Evolutionary conservation across 2,797 vertebrate species (phyloP), one percentile per base, ranked within the genome.

Genomic region (Acrocephalus scirpaceus): DNA sequence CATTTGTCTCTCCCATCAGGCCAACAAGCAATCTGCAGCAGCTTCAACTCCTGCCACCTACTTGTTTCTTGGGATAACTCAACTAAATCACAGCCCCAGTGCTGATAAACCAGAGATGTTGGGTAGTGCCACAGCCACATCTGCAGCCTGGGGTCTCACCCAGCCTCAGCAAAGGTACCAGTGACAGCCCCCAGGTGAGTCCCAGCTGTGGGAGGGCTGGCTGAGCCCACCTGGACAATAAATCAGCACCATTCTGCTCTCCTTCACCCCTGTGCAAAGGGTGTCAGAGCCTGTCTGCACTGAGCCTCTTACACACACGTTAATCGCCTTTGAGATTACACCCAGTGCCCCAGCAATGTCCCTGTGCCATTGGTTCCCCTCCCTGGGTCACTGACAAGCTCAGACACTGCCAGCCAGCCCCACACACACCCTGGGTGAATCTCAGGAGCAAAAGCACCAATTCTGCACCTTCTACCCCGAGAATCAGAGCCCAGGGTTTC

Each of bases 261-360:
- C 25, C 40, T 19, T 12, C n/a, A 23, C 4, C 48, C 5, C n/a
- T 6, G 18, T 10, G 73, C 38, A 32, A 4, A 5, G 19, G 50
- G 40, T 10, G 40, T n/a, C 70, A 30, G 25, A 36, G 23, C 5
- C 4, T 4, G 38, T 22, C 45, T 16, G 9, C 30, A 5, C 3
- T 58, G 38, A 40, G 71, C 62, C 1, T 10, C 73, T 71, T 7
- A 26, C 45, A 67, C 5, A 4, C 0, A 0, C 3, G 2, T 34
- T 40, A n/a, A 79, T 34, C 4, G 0, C 74, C 56, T 51, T 4
- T 9, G 65, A 51, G 80, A 30, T 48, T 5, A n/a, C 5, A 10
- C 30, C 32, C 50, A 2, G 11, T 3, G 47, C 23, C 13, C 77
- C 70, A 27, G 32, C 6, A 34, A 3, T 0, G 12, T 10, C 56